phyloP scores from a whole-genome alignment of 2,113 vertebrate species.

The Platycercus adscitus region DNA sequence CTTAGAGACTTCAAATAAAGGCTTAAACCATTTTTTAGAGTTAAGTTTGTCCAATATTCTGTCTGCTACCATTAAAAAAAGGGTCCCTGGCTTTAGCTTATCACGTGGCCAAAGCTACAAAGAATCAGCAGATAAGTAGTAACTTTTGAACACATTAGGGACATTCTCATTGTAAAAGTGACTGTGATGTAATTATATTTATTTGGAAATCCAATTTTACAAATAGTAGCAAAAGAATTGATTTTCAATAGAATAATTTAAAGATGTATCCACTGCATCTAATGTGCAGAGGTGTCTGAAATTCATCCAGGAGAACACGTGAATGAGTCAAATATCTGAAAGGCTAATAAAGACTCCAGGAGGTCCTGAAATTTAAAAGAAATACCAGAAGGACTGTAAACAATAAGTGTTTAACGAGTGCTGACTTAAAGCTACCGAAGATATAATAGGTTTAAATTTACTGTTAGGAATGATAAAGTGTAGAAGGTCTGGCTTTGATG shows the following conservation, averaged over 20 bases:
- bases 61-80: not conserved
- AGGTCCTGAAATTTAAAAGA: not conserved
- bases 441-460: slow-evolving; percentile 73
- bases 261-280: not conserved
- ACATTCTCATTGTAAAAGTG: not conserved
- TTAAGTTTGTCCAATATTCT: not conserved
- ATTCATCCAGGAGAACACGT: not conserved
- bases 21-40: not conserved
- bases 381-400: slow-evolving; percentile 68
- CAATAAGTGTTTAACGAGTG: slow-evolving; percentile 69
- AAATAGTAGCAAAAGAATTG: not conserved
- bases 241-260: not conserved
- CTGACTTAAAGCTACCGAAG: slow-evolving; percentile 71
- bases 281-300: not conserved
- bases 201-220: not conserved
- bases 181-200: not conserved
- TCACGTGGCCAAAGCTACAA: not conserved
- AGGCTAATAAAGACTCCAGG: not conserved
- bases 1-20: not conserved
- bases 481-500: slow-evolving; percentile 67
- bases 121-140: not conserved
- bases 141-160: not conserved
- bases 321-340: not conserved
- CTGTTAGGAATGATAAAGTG: slow-evolving; percentile 73
- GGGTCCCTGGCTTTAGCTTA: not conserved